Evolutionary conservation across 2,797 vertebrate species (phyloP).

Genomic region (Brachyrhaphis roseni): DNA sequence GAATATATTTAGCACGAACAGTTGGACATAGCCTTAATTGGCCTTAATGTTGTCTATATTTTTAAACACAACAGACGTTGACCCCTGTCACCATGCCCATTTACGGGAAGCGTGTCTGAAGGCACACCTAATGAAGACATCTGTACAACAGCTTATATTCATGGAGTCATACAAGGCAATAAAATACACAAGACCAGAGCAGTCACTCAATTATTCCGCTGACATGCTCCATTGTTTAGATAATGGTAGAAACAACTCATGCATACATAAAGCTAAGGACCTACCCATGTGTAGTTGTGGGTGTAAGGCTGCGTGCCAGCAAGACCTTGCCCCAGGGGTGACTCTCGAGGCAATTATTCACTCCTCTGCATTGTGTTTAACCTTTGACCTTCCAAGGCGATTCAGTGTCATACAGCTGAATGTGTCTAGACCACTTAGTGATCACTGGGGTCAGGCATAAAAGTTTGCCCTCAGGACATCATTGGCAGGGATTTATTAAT

Average conservation of each 20-base stretch:
- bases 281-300: conserved; percentile 20
- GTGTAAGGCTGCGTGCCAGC: conserved; percentile 18
- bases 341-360: conserved; percentile 70
- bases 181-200: conserved; percentile 32
- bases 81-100: background rate
- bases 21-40: background rate
- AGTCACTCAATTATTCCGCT: conserved; percentile 57
- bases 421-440: conserved; percentile 74
- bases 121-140: conserved; percentile 43
- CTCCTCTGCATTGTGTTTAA: conserved; percentile 76
- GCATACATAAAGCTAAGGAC: conserved; percentile 65
- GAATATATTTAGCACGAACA: background rate
- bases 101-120: conserved; percentile 16
- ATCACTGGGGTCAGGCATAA: conserved; percentile 39
- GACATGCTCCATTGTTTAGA: conserved; percentile 65
- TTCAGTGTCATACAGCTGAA: conserved; percentile 65
- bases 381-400: conserved; percentile 66
- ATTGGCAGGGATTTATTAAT: conserved; percentile 49
- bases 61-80: background rate
- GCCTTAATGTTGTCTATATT: conserved; percentile 16
- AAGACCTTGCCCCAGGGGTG: conserved; percentile 55
- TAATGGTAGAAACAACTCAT: conserved; percentile 63
- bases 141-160: conserved; percentile 41
- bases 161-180: conserved; percentile 28
- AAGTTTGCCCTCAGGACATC: conserved; percentile 40